Percentiles rank a stretch among this genome's conserved stretches.
These are phyloP conservation scores for Aphis craccivora DNA, from an alignment of 1,140 invertebrate genomes.

Conservation along the genomic window DNA sequence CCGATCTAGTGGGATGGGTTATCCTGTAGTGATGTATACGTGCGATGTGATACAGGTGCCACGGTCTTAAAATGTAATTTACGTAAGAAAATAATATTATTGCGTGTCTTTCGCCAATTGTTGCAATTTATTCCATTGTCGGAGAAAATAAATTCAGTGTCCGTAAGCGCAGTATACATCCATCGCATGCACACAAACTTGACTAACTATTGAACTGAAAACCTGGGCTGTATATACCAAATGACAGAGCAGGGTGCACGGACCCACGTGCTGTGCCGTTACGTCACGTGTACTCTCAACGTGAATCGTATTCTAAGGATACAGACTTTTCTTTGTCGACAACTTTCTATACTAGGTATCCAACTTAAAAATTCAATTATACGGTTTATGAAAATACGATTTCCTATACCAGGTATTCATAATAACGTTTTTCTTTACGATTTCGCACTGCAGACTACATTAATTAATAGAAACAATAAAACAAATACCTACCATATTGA, in stretches of 20 bases:
- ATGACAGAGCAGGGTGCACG: slow-evolving; percentile 24
- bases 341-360: not conserved
- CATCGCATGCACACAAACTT: slow-evolving; percentile 31
- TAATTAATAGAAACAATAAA: slow-evolving; percentile 3
- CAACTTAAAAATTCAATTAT: slow-evolving; percentile 22
- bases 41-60: not conserved
- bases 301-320: slow-evolving; percentile 45
- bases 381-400: slow-evolving; percentile 12
- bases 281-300: slow-evolving; percentile 52
- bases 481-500: not conserved
- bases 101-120: not conserved
- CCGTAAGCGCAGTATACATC: slow-evolving; percentile 20
- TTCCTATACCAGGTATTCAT: not conserved
- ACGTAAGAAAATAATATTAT: not conserved
- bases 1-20: not conserved
- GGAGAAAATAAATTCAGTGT: not conserved
- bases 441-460: not conserved
- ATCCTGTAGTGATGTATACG: not conserved
- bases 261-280: slow-evolving; percentile 51
- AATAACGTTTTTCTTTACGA: slow-evolving; percentile 9
- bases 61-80: not conserved
- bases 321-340: slow-evolving; percentile 30
- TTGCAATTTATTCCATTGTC: not conserved
- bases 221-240: not conserved
- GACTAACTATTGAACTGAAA: slow-evolving; percentile 6